Evolutionary conservation across 2,888 invertebrate species (phyloP), one percentile per base, ranked within the genome.

Genomic region (Pristionchus arcanus): DNA sequence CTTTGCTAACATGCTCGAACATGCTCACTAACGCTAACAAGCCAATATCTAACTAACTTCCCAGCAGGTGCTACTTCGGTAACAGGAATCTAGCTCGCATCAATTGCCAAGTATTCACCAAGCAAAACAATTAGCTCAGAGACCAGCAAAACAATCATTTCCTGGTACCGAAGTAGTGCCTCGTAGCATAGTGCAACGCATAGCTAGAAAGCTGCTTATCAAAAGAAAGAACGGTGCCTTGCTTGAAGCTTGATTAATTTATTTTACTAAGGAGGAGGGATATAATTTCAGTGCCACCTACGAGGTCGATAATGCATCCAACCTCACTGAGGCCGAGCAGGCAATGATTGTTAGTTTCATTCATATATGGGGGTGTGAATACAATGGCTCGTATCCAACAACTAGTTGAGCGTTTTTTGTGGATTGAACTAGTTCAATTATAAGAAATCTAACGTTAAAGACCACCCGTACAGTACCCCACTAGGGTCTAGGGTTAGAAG

Each of bases 261-360:
- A 1, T 4, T n/a, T 53, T 28, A 9, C 83, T n/a, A 53, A 16
- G 28, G 21, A 42, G 53, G 13, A 21, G 16, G 9, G 28, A 0
- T 9, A 16, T 19, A 28, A 16, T 87, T 87, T 66, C 31, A 87
- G 87, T 15, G 21, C 71, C 53, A 55, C 87, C 31, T 88, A 74
- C 74, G 87, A 88, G 74, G 49, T 88, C 55, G 28, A 63, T 16
- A 68, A 83, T 31, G 83, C n/a, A 11, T 19, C n/a, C 19, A 81
- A 81, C 49, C 83, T 89, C 81, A 89, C 81, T 15, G 89, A 89
- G 42, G 89, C 89, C 13, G 89, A 89, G 83, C 81, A 89, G 66
- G 89, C 89, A 13, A 89, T 89, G 89, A 63, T 89, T n/a, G 89
- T 89, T 21, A 37, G 89, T 89, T 42, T 37, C 34, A 55, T n/a